Conservation (phyloP, 2,113 vertebrate species). For the Noctilio leporinus region DNA sequence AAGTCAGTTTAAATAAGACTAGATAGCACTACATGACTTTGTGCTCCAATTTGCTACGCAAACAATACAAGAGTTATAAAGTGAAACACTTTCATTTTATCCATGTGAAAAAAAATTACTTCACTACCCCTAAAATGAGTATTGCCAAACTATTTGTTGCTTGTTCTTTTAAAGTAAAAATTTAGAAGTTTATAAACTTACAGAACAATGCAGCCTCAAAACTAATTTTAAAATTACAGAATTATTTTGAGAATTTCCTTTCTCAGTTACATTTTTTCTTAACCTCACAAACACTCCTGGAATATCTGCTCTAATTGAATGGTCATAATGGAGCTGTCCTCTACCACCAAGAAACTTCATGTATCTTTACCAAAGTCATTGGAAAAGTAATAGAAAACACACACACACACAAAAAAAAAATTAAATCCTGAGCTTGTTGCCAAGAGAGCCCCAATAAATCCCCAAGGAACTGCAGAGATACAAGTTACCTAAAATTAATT, state of each 20-base stretch:
- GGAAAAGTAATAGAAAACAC: not conserved
- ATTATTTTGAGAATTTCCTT: not conserved
- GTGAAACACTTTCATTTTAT: not conserved
- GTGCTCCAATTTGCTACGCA: not conserved
- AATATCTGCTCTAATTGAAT: not conserved
- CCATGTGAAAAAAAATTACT: not conserved
- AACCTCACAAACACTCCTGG: not conserved
- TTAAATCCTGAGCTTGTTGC: not conserved
- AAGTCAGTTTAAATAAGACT: not conserved
- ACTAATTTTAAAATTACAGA: not conserved
- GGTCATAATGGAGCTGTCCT: not conserved
- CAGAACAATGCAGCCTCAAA: not conserved
- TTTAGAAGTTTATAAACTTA: not conserved
- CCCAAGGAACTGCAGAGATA: not conserved
- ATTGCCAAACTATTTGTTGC: not conserved
- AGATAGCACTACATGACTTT: not conserved
- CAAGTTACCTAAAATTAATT: conserved; percentile 20
- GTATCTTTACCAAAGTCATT: not conserved
- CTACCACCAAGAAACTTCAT: not conserved
- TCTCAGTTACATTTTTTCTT: not conserved
- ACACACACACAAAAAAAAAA: too few species aligned
- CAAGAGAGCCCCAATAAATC: not conserved
- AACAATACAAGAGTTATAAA: not conserved
- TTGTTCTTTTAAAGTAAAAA: not conserved
- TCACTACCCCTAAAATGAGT: not conserved